phyloP scores from a whole-genome alignment of 2,797 vertebrate species.

The Cirrhinus mrigala region DNA sequence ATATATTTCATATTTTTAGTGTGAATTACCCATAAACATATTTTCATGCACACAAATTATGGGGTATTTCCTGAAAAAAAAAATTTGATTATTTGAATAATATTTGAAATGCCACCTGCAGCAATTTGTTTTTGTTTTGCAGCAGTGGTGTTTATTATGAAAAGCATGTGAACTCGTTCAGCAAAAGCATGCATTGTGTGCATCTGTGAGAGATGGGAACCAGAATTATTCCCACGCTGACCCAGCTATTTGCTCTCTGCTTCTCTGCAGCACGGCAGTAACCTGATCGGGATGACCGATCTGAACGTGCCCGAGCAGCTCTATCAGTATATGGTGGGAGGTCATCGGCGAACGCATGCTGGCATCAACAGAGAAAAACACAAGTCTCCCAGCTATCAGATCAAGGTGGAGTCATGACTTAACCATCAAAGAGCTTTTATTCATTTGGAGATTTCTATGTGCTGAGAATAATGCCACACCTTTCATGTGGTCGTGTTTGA shows the following conservation, averaged over 20 bases:
- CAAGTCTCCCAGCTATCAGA: constrained; percentile 98
- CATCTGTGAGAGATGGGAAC: neutral
- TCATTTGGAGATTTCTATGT: neutral
- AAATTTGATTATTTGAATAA: neutral
- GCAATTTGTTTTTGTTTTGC: neutral
- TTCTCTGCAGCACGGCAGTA: constrained; percentile 90
- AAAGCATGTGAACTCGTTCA: neutral
- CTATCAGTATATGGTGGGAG: constrained; percentile 99
- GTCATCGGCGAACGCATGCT: constrained; percentile 89
- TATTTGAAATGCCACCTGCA: neutral
- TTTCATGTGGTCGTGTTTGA: neutral
- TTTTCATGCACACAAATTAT: neutral
- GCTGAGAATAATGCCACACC: neutral
- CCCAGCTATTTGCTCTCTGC: constrained; percentile 21
- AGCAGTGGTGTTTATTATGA: neutral
- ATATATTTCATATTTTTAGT: no score
- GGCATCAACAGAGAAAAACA: constrained; percentile 94
- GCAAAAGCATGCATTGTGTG: neutral
- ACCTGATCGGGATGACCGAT: constrained; percentile 97
- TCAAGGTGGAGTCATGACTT: constrained; percentile 82
- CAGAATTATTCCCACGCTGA: constrained; percentile 33
- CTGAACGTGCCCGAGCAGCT: constrained; percentile 97
- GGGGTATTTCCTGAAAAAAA: neutral
- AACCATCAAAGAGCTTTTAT: neutral
- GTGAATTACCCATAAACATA: no score